These are phyloP conservation scores for Euura lappo DNA, from an alignment of 1,140 invertebrate genomes.

Conservation along the genomic window DNA sequence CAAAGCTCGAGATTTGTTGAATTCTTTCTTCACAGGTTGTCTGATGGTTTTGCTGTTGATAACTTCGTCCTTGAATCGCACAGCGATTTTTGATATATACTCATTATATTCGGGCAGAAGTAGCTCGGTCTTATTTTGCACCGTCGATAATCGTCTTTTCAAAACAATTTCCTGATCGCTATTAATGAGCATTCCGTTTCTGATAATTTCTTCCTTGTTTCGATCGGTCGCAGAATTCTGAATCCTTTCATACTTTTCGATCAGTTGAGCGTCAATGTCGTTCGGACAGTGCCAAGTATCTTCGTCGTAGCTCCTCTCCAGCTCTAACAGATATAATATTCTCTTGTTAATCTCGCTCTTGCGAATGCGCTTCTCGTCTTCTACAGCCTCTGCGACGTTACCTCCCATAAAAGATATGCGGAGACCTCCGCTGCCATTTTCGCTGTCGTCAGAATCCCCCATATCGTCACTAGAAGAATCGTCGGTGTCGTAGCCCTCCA, in stretches of 20 bases:
- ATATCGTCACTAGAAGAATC: slow-evolving; percentile 53
- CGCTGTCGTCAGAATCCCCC: slow-evolving; percentile 48
- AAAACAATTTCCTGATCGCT: slow-evolving; percentile 40
- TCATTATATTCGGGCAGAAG: slow-evolving; percentile 26
- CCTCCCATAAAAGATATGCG: slow-evolving; percentile 82
- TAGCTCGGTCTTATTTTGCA: background rate
- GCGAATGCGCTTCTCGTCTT: slow-evolving; percentile 62
- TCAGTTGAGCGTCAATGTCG: slow-evolving; percentile 29
- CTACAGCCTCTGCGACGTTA: slow-evolving; percentile 84
- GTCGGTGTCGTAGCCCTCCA: slow-evolving; percentile 58
- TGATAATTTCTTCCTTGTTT: slow-evolving; percentile 39
- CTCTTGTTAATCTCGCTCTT: slow-evolving; percentile 53
- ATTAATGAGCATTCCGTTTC: slow-evolving; percentile 42
- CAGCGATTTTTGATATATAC: slow-evolving; percentile 39
- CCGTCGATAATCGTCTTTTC: slow-evolving; percentile 37
- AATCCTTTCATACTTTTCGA: slow-evolving; percentile 35
- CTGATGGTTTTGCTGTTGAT: slow-evolving; percentile 21
- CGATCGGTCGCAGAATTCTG: slow-evolving; percentile 44
- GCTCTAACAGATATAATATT: slow-evolving; percentile 47
- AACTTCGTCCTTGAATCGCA: slow-evolving; percentile 37
- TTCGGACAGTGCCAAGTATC: slow-evolving; percentile 41
- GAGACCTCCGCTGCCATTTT: slow-evolving; percentile 61
- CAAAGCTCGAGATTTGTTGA: slow-evolving; percentile 34
- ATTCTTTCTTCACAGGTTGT: background rate
- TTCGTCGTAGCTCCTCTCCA: slow-evolving; percentile 44